Evolutionary conservation across 2,888 invertebrate species (phyloP).

Genomic region (Scaptodrosophila latifasciaeformis): DNA sequence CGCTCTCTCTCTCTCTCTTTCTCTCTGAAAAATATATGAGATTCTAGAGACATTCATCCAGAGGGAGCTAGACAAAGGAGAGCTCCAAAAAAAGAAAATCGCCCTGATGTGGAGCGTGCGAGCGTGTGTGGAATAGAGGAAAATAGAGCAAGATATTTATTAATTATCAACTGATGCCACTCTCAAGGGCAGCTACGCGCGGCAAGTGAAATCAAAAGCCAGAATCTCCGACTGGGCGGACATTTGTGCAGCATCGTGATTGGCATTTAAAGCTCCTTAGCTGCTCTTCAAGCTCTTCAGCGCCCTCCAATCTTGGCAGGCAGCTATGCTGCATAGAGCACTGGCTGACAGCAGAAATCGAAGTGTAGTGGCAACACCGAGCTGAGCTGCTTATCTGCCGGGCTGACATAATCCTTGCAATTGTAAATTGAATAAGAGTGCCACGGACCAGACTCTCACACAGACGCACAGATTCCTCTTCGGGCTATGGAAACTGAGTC

Average conservation of each 20-base stretch:
- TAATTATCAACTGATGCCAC: constrained; percentile 27
- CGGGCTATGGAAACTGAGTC: no score
- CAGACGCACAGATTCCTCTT: no score
- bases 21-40: no score
- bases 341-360: constrained; percentile 59
- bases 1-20: background rate
- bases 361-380: constrained; percentile 58
- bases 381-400: constrained; percentile 62
- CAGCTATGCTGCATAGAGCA: no score
- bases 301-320: no score
- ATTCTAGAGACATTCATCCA: background rate
- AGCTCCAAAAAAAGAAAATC: background rate
- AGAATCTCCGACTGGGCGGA: constrained; percentile 41
- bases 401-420: constrained; percentile 68
- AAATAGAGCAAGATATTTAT: constrained; percentile 47
- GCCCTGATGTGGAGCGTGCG: no score
- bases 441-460: background rate
- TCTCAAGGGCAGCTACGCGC: background rate
- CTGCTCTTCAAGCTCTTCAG: constrained; percentile 24
- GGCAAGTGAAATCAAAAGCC: background rate
- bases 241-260: constrained; percentile 52
- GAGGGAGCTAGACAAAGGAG: background rate
- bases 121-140: background rate
- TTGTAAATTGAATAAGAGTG: constrained; percentile 61
- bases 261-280: constrained; percentile 67